Conservation (phyloP, 2,888 invertebrate species). For the Lepas anatifera region DNA sequence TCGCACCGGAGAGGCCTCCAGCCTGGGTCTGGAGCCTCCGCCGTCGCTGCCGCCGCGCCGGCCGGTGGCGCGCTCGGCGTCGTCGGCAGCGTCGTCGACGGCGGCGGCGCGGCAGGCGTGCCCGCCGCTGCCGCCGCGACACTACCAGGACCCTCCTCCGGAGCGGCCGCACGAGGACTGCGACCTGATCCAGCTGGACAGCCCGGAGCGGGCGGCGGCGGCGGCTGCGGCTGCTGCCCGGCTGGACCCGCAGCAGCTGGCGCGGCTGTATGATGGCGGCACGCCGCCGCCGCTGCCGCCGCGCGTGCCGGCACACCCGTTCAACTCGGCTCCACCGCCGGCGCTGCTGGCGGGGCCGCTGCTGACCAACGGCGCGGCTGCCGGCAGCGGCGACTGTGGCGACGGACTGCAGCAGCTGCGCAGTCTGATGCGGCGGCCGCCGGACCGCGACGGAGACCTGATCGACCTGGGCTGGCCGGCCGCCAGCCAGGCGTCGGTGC, state of each 20-base stretch:
- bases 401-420: not conserved
- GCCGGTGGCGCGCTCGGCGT: not conserved
- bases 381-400: not conserved
- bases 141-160: not conserved
- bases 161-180: not conserved
- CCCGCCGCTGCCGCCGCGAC: constrained; percentile 11
- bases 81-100: not conserved
- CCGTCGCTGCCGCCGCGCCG: constrained; percentile 7
- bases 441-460: not conserved
- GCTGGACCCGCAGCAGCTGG: not conserved
- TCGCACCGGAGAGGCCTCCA: not conserved
- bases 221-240: not conserved
- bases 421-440: not conserved
- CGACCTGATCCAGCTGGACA: not conserved
- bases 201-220: not conserved
- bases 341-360: not conserved
- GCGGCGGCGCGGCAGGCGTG: too few species aligned
- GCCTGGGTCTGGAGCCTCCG: not conserved
- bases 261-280: not conserved
- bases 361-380: not conserved
- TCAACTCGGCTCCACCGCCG: not conserved
- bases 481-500: constrained; percentile 40
- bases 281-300: constrained; percentile 13
- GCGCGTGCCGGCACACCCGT: constrained; percentile 5
- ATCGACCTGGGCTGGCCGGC: not conserved